Percentiles rank a stretch among this genome's conserved stretches.
Evolutionary conservation across 2,797 vertebrate genomes (phyloP).

Genomic region (Scleropages formosus): DNA sequence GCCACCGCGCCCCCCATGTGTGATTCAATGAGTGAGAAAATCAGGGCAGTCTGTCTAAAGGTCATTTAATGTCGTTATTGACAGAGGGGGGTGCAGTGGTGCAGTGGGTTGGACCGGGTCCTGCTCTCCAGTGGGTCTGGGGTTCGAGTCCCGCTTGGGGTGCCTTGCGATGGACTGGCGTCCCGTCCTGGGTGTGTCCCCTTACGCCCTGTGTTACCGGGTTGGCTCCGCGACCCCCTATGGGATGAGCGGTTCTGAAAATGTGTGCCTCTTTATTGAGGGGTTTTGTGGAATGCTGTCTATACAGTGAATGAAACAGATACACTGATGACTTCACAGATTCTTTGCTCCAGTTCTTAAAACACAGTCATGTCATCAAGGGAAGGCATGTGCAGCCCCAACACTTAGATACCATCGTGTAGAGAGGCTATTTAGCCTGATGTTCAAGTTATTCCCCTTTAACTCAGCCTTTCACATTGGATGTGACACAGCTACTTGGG

Average conservation of each 20-base stretch:
- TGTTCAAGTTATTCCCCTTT: slow-evolving; percentile 48
- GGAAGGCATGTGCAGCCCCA: background rate
- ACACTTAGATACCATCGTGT: slow-evolving; percentile 26
- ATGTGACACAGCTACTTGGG: slow-evolving; percentile 60
- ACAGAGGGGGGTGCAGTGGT: too few relatives aligned
- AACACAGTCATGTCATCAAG: slow-evolving; percentile 46
- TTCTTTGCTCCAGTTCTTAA: slow-evolving; percentile 29
- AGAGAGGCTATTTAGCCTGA: slow-evolving; percentile 51
- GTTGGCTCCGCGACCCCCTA: too few relatives aligned
- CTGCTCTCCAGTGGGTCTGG: too few relatives aligned
- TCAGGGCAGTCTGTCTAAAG: background rate
- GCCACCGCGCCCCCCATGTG: too few relatives aligned
- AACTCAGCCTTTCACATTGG: slow-evolving; percentile 53
- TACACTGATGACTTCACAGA: background rate
- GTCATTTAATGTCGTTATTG: background rate
- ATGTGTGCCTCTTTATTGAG: too few relatives aligned
- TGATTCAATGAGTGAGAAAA: slow-evolving; percentile 2
- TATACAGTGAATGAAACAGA: background rate
- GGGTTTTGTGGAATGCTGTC: background rate
- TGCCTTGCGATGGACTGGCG: too few relatives aligned
- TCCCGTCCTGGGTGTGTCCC: too few relatives aligned
- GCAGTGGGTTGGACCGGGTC: too few relatives aligned
- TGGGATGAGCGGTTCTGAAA: too few relatives aligned
- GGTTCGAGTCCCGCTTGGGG: too few relatives aligned
- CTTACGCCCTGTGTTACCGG: too few relatives aligned